phyloP scores from a whole-genome alignment of 2,113 vertebrate species.

The Proterorhinus semilunaris region DNA sequence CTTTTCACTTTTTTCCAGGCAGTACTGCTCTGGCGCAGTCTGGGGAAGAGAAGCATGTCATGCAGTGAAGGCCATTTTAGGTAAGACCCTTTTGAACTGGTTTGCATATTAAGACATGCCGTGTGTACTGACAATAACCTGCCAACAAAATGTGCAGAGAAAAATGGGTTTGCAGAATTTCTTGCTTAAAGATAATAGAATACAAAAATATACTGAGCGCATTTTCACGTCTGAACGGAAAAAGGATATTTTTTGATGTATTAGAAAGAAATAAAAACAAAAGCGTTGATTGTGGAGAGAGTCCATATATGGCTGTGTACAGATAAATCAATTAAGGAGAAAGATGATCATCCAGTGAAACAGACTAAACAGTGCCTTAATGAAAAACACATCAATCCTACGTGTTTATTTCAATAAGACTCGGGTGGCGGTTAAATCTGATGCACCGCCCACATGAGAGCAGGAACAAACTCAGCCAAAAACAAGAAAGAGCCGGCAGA shows the following conservation, averaged over 20 bases:
- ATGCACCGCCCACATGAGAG: neutral
- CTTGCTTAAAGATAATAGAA: too few relatives aligned
- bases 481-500: conserved; percentile 62
- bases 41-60: conserved; percentile 6
- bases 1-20: conserved; percentile 1
- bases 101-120: neutral
- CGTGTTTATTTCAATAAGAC: conserved; percentile 7
- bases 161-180: too few relatives aligned
- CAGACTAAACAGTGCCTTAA: neutral
- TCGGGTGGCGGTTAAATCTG: neutral
- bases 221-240: neutral
- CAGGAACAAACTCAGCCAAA: neutral
- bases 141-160: neutral
- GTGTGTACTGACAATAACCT: neutral
- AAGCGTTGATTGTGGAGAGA: neutral
- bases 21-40: conserved; percentile 4
- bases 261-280: neutral
- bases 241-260: neutral
- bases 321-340: neutral
- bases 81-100: too few relatives aligned
- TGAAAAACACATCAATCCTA: conserved; percentile 1
- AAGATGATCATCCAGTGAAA: neutral
- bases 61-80: too few relatives aligned
- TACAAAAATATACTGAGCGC: too few relatives aligned
- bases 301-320: neutral